Conservation (phyloP, 2,888 invertebrate species). For the Sceliomorpha sp. region DNA sequence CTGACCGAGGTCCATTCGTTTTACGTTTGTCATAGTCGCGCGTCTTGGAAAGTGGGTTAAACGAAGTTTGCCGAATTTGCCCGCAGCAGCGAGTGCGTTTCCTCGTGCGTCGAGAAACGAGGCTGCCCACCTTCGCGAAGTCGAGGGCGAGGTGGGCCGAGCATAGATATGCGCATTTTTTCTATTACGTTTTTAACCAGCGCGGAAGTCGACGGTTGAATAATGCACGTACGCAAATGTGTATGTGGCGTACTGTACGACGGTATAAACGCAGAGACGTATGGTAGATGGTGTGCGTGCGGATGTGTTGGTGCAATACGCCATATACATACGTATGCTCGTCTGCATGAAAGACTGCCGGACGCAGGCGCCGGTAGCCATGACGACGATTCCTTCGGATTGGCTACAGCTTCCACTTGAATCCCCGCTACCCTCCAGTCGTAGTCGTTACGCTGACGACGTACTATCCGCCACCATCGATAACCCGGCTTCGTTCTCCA, state of each 20-base stretch:
- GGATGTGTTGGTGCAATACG: too few species aligned
- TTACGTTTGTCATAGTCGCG: slow-evolving; percentile 42
- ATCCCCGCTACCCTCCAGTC: slow-evolving; percentile 66
- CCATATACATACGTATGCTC: slow-evolving; percentile 7
- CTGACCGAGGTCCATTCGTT: slow-evolving; percentile 14
- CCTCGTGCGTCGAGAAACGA: slow-evolving; percentile 2
- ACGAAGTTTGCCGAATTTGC: slow-evolving; percentile 61
- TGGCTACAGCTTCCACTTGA: slow-evolving; percentile 78
- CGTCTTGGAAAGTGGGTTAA: slow-evolving; percentile 73
- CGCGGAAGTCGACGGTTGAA: slow-evolving; percentile 26
- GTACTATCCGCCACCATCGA: slow-evolving; percentile 74
- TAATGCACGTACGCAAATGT: slow-evolving; percentile 11
- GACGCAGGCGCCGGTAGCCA: slow-evolving; percentile 78
- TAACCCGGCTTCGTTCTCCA: slow-evolving; percentile 68
- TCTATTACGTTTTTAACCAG: slow-evolving; percentile 5
- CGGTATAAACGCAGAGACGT: slow-evolving; percentile 18
- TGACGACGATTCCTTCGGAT: slow-evolving; percentile 80
- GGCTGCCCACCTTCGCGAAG: slow-evolving; percentile 5
- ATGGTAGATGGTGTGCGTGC: too few species aligned
- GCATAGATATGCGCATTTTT: slow-evolving; percentile 12
- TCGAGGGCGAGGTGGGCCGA: background rate
- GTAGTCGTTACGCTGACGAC: slow-evolving; percentile 37
- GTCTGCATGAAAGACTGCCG: slow-evolving; percentile 55
- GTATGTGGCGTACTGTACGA: background rate
- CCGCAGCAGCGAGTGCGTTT: slow-evolving; percentile 1